Conservation (phyloP, 1,140 invertebrate species). For the Drosophila littoralis region DNA sequence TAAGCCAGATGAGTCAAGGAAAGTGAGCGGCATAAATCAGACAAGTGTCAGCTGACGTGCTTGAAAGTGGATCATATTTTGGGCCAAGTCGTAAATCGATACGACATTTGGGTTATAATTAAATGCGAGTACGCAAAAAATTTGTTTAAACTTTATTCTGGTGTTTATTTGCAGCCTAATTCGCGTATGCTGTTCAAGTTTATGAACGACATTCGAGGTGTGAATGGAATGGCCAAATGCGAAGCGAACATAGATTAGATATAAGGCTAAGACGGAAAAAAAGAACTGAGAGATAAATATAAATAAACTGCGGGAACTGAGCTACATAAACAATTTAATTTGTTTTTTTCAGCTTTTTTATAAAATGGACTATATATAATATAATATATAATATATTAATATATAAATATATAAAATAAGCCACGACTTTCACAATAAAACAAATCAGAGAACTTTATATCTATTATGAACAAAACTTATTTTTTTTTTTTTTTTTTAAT, state of each 20-base stretch:
- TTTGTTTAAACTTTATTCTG: slow-evolving; percentile 4
- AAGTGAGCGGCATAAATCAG: slow-evolving; percentile 10
- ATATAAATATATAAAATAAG: too few relatives aligned
- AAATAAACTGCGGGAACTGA: not conserved
- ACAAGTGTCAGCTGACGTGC: slow-evolving; percentile 29
- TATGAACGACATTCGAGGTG: slow-evolving; percentile 30
- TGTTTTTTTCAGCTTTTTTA: too few relatives aligned
- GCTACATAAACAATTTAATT: too few relatives aligned
- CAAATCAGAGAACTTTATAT: not conserved
- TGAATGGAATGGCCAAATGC: slow-evolving; percentile 34
- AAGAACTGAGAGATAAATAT: slow-evolving; percentile 9
- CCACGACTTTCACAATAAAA: too few relatives aligned
- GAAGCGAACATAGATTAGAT: slow-evolving; percentile 3
- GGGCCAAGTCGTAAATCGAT: slow-evolving; percentile 35
- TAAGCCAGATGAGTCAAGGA: not conserved
- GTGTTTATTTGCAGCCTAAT: slow-evolving; percentile 28
- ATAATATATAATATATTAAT: too few relatives aligned
- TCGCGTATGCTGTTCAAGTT: slow-evolving; percentile 17
- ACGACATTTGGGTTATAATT: slow-evolving; percentile 21
- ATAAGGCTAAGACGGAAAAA: not conserved
- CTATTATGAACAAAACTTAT: not conserved
- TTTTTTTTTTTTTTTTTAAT: not conserved
- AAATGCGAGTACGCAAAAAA: slow-evolving; percentile 26
- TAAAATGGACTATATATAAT: too few relatives aligned
- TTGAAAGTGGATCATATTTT: slow-evolving; percentile 36